Evolutionary conservation across 2,888 invertebrate genomes (phyloP).

Genomic region (Dryobotodes eremita): DNA sequence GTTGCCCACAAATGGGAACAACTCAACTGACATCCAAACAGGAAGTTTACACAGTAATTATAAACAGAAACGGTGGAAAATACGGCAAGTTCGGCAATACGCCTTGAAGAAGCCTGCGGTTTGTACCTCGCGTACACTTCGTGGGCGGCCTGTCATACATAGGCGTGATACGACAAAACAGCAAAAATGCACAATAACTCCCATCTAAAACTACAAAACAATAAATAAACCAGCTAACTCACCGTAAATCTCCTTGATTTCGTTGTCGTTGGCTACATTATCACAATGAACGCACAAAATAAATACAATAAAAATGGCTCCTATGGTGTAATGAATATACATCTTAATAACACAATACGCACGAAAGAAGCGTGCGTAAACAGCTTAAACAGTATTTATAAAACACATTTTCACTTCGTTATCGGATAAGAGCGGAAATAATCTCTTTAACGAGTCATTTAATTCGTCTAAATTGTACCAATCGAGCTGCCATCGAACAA

Average conservation of each 20-base stretch:
- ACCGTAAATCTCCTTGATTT: slow-evolving; percentile 88
- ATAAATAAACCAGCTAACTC: slow-evolving; percentile 71
- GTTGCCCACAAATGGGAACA: slow-evolving; percentile 25
- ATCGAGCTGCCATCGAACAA: slow-evolving; percentile 85
- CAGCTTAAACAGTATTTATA: slow-evolving; percentile 82
- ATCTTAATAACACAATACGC: slow-evolving; percentile 84
- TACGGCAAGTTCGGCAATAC: slow-evolving; percentile 29
- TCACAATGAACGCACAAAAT: slow-evolving; percentile 91
- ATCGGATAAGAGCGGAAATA: slow-evolving; percentile 80
- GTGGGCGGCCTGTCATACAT: slow-evolving; percentile 71
- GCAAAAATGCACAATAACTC: slow-evolving; percentile 31
- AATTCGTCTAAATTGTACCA: slow-evolving; percentile 81
- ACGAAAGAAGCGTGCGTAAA: slow-evolving; percentile 81
- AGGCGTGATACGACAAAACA: slow-evolving; percentile 55
- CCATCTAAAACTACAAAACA: slow-evolving; percentile 25
- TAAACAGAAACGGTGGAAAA: slow-evolving; percentile 15
- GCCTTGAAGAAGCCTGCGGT: slow-evolving; percentile 29
- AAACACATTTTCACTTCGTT: slow-evolving; percentile 87
- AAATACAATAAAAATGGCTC: slow-evolving; percentile 91
- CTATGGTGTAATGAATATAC: slow-evolving; percentile 88
- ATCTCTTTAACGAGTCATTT: slow-evolving; percentile 82
- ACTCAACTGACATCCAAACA: slow-evolving; percentile 6
- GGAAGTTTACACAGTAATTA: slow-evolving; percentile 19
- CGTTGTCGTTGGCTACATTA: slow-evolving; percentile 89
- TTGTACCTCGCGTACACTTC: slow-evolving; percentile 37